phyloP scores from a whole-genome alignment of 1,140 invertebrate genomes.

The Tetramorium simillimum region DNA sequence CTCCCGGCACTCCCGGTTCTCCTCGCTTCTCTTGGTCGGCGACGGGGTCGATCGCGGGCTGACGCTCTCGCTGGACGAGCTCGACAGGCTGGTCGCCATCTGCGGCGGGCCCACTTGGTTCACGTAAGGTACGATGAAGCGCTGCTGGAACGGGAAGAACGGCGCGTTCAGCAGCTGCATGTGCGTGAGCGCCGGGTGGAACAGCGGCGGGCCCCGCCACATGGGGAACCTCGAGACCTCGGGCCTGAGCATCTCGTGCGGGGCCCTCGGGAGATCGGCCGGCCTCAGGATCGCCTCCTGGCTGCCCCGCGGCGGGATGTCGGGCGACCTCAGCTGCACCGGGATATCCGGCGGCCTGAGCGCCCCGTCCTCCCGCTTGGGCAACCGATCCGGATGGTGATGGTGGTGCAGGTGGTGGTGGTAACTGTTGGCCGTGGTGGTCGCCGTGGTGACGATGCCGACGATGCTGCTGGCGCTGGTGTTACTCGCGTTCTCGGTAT shows the following conservation, averaged over 20 bases:
- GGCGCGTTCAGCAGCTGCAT: constrained; percentile 82
- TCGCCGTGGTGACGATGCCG: constrained; percentile 79
- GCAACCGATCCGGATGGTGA: constrained; percentile 73
- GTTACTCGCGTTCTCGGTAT: constrained; percentile 76
- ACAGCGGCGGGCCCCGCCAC: constrained; percentile 80
- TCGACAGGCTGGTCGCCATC: constrained; percentile 75
- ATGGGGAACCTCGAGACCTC: constrained; percentile 80
- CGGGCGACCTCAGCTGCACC: constrained; percentile 68
- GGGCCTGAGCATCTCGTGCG: constrained; percentile 78
- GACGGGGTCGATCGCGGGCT: constrained; percentile 81
- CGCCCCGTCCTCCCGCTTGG: constrained; percentile 73
- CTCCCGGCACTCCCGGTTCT: constrained; percentile 32
- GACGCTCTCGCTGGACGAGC: constrained; percentile 81
- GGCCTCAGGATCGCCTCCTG: constrained; percentile 70
- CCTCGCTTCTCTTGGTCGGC: constrained; percentile 74
- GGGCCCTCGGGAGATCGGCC: constrained; percentile 69
- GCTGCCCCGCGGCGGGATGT: constrained; percentile 58
- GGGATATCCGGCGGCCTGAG: constrained; percentile 72
- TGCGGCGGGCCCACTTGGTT: constrained; percentile 77
- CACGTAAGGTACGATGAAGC: constrained; percentile 81
- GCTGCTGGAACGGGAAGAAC: constrained; percentile 82
- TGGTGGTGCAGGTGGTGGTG: constrained; percentile 68
- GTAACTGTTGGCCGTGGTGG: constrained; percentile 79
- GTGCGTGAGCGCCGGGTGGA: constrained; percentile 80
- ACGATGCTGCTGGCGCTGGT: constrained; percentile 82